phyloP scores from a whole-genome alignment of 2,888 invertebrate species.

The Epiblema foenella region DNA sequence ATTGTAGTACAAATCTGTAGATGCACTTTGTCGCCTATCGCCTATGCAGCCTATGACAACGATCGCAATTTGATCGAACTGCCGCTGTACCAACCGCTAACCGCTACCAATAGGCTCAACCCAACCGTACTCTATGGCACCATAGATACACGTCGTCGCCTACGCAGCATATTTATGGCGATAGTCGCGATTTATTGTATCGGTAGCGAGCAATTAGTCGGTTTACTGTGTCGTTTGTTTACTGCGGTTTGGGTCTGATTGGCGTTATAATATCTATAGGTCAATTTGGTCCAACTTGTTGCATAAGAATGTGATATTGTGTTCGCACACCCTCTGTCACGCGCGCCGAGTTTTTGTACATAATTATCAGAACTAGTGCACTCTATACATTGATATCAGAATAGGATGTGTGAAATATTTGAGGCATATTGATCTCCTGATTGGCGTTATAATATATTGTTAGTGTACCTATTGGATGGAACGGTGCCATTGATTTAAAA shows the following conservation, averaged over 20 bases:
- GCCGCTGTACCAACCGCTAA: background rate
- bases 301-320: background rate
- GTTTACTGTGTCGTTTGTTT: conserved; percentile 46
- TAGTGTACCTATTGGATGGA: background rate
- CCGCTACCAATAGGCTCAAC: conserved; percentile 26
- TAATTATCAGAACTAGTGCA: background rate
- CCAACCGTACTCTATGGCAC: conserved; percentile 45
- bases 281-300: background rate
- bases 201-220: conserved; percentile 57
- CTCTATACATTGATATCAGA: background rate
- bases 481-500: background rate
- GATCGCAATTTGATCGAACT: background rate
- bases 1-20: too few species aligned
- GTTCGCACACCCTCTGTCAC: background rate
- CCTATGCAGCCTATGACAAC: background rate
- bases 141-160: conserved; percentile 51
- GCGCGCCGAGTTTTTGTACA: background rate
- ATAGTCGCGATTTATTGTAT: conserved; percentile 52
- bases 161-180: conserved; percentile 57
- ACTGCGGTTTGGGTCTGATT: conserved; percentile 27
- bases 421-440: conserved; percentile 3
- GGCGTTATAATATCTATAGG: conserved; percentile 5
- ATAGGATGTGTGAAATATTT: background rate
- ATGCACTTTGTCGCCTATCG: too few species aligned
- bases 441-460: conserved; percentile 31